Base-by-base conservation (phyloP, 2,888 invertebrate genomes). In the Coelopa pilipes region DNA sequence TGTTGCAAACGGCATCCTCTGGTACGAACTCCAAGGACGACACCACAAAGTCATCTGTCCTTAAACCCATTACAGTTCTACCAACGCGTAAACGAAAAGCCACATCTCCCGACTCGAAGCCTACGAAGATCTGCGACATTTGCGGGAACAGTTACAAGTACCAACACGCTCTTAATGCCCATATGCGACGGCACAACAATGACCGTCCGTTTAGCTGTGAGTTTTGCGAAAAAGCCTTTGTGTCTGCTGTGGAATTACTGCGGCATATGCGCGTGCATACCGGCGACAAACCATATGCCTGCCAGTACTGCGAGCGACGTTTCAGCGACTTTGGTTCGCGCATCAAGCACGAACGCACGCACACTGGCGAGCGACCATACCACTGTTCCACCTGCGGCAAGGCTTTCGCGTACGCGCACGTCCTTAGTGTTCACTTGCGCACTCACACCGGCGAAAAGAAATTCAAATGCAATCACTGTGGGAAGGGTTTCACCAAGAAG, bases 241-340 rank as follows among this genome's bases (percentile, higher is more conserved):
- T 88, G 10, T 87, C 87, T 0, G 85, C 85, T 46, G 87, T 88
- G 0, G 88, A 88, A 68, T 74, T 88, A 13, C 82, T 85, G 1
- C 85, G 88, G 0, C 88, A 88, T 63, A 88, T 88, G 86, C 82
- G 88, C 1, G 87, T 87, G 1, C 88, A 88, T 24, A 88, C 87
- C 2, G 88, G 88, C 0, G 84, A 86, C 24, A 87, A 88, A 76
- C 88, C 88, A 0, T 88, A 88, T 69, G 81, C 82, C 17, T 88
- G 88, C 46, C 80, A 80, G 19, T 87, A 82, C 72, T 88, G 88
- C 66, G 85, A 86, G 12, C 82, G 88, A 1, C 82, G 85, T 0
- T 88, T 88, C 75, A 88, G 88, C 1, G 88, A 88, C 75, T 88
- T 86, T 76, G 88, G 88, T 1, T 87, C 87, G 74, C 83, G 88